Percentiles rank a stretch among this genome's conserved stretches.
Conservation (phyloP, 1,140 invertebrate species). For the Gonioctena quinquepunctata region DNA sequence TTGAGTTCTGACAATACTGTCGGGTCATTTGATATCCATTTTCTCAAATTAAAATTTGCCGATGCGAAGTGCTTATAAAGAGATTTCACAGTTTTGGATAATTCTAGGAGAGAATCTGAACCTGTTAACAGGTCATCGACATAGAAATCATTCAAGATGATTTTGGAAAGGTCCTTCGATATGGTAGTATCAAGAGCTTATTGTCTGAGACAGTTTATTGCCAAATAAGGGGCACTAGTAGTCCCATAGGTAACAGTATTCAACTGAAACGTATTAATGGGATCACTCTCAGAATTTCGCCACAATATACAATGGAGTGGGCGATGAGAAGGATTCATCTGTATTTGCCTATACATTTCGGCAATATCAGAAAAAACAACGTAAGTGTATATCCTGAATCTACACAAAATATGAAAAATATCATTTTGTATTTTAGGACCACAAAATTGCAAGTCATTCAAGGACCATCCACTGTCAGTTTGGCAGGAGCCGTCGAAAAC, state of each 20-base stretch:
- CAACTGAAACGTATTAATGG: constrained; percentile 38
- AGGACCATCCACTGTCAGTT: constrained; percentile 34
- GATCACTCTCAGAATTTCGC: constrained; percentile 31
- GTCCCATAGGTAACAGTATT: constrained; percentile 45
- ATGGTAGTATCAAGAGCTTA: background rate
- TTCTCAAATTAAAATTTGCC: background rate
- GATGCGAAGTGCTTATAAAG: background rate
- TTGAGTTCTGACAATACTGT: too few species aligned
- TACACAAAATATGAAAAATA: constrained; percentile 51
- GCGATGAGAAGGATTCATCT: constrained; percentile 1
- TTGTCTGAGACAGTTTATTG: constrained; percentile 29
- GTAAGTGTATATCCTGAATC: constrained; percentile 33
- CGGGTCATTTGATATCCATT: background rate
- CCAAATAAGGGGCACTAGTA: constrained; percentile 34
- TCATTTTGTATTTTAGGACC: constrained; percentile 56
- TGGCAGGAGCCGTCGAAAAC: constrained; percentile 53
- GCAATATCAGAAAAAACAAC: constrained; percentile 52
- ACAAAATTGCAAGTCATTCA: constrained; percentile 38
- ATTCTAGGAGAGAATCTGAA: background rate
- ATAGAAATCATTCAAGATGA: background rate
- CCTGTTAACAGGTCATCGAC: background rate
- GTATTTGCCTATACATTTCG: constrained; percentile 52
- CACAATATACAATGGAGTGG: constrained; percentile 29
- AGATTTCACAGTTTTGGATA: background rate
- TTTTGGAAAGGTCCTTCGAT: background rate